These are phyloP conservation scores for Macrotrachela quadricornifera DNA, from an alignment of 1,140 invertebrate genomes.

Conservation along the genomic window DNA sequence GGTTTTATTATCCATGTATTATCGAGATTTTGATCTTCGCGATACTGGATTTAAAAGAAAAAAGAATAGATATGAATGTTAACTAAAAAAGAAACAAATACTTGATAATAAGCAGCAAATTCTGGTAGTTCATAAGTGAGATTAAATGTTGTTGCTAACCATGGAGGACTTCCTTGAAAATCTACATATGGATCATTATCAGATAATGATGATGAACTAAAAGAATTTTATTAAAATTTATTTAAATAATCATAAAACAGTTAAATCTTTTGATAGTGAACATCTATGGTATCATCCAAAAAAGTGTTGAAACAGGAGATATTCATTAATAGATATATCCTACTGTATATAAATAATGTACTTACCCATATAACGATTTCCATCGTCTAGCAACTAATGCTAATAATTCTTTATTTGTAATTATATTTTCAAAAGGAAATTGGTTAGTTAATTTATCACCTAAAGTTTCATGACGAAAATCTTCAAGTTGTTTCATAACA, in stretches of 20 bases:
- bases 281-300: too few species aligned
- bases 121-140: slow-evolving; percentile 54
- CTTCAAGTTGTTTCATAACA: slow-evolving; percentile 39
- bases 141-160: slow-evolving; percentile 69
- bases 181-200: slow-evolving; percentile 22
- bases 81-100: background rate
- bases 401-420: slow-evolving; percentile 69
- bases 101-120: slow-evolving; percentile 58
- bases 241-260: too few species aligned
- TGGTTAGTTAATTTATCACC: slow-evolving; percentile 53
- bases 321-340: too few species aligned
- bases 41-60: slow-evolving; percentile 14
- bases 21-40: slow-evolving; percentile 43
- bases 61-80: background rate
- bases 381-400: slow-evolving; percentile 42
- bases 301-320: too few species aligned
- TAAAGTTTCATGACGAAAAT: background rate
- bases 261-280: too few species aligned
- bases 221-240: too few species aligned
- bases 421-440: slow-evolving; percentile 65
- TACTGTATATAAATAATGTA: too few species aligned
- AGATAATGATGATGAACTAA: too few species aligned
- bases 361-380: slow-evolving; percentile 27
- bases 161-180: slow-evolving; percentile 45
- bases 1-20: slow-evolving; percentile 83